Percentiles rank a stretch among this genome's conserved stretches.
Conservation (phyloP, 2,113 vertebrate genomes). For the Pogona vitticeps region DNA sequence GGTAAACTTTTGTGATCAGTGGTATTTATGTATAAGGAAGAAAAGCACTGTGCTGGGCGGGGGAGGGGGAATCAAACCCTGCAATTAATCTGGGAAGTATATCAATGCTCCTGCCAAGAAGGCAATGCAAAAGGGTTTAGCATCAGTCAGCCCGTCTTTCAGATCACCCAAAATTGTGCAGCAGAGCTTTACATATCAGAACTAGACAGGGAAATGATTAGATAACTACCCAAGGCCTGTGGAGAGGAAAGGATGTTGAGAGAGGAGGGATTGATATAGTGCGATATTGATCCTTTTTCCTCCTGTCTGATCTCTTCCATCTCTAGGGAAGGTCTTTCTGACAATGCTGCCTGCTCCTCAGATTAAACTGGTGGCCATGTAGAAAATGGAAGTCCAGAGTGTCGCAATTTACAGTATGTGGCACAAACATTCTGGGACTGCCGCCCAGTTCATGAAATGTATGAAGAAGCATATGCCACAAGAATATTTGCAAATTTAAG, state of each 20-base stretch:
- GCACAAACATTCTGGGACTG: too few relatives aligned
- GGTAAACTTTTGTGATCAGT: slow-evolving; percentile 39
- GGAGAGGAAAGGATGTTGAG: neutral
- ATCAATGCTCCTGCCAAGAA: neutral
- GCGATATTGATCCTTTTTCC: too few relatives aligned
- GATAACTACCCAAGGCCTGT: neutral
- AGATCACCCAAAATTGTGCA: slow-evolving; percentile 7
- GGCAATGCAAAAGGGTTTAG: neutral
- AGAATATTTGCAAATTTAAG: too few relatives aligned
- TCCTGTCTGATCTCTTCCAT: too few relatives aligned
- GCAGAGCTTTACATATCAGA: neutral
- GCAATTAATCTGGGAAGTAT: slow-evolving; percentile 1
- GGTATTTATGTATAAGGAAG: slow-evolving; percentile 41
- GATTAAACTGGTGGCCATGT: too few relatives aligned
- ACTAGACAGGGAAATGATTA: neutral
- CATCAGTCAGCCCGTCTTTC: neutral
- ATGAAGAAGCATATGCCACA: too few relatives aligned
- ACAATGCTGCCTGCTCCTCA: too few relatives aligned
- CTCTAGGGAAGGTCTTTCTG: too few relatives aligned
- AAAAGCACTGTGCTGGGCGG: neutral
- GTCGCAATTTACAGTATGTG: too few relatives aligned
- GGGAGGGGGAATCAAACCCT: slow-evolving; percentile 6
- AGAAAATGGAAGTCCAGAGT: too few relatives aligned
- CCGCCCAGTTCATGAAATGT: too few relatives aligned
- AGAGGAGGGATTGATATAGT: neutral